Percentiles rank a stretch among this genome's conserved stretches.
phyloP scores from a whole-genome alignment of 2,113 vertebrate genomes.

The Trochalopteron elliotii region DNA sequence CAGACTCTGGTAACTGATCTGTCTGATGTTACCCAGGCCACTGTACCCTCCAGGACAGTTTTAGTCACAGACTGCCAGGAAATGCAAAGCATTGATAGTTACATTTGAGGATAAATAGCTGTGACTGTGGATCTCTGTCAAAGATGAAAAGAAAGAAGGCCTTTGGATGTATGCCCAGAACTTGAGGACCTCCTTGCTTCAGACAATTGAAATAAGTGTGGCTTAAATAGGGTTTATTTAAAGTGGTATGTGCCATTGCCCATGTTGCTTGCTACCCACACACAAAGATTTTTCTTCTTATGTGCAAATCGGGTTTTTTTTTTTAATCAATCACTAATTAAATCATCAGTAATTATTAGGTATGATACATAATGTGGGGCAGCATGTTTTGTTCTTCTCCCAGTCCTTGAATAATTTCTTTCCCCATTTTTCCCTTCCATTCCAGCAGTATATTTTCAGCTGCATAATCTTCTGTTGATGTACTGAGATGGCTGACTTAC shows the following conservation, averaged over 20 bases:
- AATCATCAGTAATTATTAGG: neutral
- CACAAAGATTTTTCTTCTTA: neutral
- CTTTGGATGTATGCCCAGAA: constrained; percentile 23
- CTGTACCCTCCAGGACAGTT: neutral
- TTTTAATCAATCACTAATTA: neutral
- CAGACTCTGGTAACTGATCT: neutral
- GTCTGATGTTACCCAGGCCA: neutral
- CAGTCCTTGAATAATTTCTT: neutral
- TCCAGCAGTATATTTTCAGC: neutral
- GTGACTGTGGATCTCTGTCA: neutral
- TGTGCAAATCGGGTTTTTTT: neutral
- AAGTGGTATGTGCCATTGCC: neutral
- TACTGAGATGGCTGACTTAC: neutral
- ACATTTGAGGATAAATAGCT: neutral
- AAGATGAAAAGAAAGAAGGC: neutral
- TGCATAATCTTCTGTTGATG: neutral
- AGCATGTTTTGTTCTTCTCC: neutral
- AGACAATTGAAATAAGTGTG: constrained; percentile 14
- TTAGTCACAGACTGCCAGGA: neutral
- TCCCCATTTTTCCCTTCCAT: neutral
- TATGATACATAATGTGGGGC: neutral
- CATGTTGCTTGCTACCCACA: neutral
- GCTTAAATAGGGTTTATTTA: neutral
- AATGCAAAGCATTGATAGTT: neutral
- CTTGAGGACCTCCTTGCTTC: neutral